phyloP scores from a whole-genome alignment of 2,113 vertebrate genomes.

The Naja naja region DNA sequence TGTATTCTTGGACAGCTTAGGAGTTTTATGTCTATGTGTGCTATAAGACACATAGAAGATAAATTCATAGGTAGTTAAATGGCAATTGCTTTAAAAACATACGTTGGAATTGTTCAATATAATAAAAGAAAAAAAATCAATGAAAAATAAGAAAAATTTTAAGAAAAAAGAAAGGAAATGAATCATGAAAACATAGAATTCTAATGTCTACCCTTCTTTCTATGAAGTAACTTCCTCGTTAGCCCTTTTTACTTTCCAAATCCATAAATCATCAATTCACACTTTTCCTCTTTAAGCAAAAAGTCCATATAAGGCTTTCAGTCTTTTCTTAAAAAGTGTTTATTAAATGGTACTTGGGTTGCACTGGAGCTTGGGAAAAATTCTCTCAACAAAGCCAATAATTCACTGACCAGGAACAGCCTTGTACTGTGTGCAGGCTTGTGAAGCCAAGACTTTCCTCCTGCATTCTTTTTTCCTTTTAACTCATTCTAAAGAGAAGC shows the following conservation, averaged over 20 bases:
- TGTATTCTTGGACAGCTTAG: neutral
- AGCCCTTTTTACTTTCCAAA: neutral
- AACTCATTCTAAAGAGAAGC: neutral
- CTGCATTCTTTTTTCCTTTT: neutral
- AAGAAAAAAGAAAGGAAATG: neutral
- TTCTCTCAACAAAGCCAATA: neutral
- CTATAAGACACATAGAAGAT: neutral
- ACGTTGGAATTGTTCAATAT: neutral
- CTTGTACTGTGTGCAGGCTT: neutral
- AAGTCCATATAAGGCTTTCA: neutral
- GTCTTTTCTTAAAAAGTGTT: neutral
- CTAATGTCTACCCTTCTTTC: neutral
- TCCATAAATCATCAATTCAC: neutral
- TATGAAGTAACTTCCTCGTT: neutral
- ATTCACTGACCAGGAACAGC: neutral
- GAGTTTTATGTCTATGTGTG: neutral
- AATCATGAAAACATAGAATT: neutral
- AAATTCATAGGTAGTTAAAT: neutral
- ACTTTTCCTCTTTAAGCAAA: neutral
- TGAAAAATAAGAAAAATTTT: neutral
- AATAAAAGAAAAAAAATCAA: neutral
- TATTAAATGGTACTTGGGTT: neutral
- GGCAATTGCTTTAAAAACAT: neutral
- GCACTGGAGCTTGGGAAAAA: neutral
- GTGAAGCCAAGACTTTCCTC: neutral